Evolutionary conservation across 2,888 invertebrate genomes (phyloP).

Genomic region (Gerris lacustris): DNA sequence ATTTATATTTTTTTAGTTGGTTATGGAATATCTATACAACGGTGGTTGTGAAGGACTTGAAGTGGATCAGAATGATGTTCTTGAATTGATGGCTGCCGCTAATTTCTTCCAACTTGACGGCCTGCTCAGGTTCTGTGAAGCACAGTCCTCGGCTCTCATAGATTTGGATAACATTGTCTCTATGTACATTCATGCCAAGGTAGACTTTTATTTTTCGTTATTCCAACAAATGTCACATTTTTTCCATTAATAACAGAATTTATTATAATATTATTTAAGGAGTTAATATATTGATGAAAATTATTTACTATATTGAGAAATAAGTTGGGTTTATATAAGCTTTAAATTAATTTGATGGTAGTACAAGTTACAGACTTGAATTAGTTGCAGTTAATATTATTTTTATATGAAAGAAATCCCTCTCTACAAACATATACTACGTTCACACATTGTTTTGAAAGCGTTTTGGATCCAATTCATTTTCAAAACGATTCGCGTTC

Average conservation of each 20-base stretch:
- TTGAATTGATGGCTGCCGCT: slow-evolving; percentile 81
- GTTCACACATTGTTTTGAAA: no score
- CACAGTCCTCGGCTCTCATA: slow-evolving; percentile 68
- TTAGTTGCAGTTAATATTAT: no score
- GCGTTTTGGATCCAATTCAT: no score
- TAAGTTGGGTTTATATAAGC: no score
- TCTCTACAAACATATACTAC: no score
- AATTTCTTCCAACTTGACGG: slow-evolving; percentile 84
- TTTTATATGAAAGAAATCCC: no score
- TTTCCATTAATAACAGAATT: no score
- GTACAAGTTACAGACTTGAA: no score
- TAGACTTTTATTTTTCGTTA: slow-evolving; percentile 34
- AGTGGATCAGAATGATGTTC: slow-evolving; percentile 64
- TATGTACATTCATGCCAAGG: slow-evolving; percentile 87
- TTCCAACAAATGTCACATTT: slow-evolving; percentile 5
- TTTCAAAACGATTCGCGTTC: no score
- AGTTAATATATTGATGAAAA: background rate
- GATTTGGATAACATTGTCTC: slow-evolving; percentile 81
- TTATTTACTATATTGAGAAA: slow-evolving; percentile 5
- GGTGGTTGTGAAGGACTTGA: slow-evolving; percentile 70
- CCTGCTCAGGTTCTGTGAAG: slow-evolving; percentile 70
- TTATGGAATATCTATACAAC: slow-evolving; percentile 85
- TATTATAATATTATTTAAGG: slow-evolving; percentile 10
- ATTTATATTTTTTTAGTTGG: slow-evolving; percentile 48
- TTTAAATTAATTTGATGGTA: no score